These are phyloP conservation scores for Parasteatoda tepidariorum DNA, from an alignment of 1,140 invertebrate genomes.

Conservation along the genomic window DNA sequence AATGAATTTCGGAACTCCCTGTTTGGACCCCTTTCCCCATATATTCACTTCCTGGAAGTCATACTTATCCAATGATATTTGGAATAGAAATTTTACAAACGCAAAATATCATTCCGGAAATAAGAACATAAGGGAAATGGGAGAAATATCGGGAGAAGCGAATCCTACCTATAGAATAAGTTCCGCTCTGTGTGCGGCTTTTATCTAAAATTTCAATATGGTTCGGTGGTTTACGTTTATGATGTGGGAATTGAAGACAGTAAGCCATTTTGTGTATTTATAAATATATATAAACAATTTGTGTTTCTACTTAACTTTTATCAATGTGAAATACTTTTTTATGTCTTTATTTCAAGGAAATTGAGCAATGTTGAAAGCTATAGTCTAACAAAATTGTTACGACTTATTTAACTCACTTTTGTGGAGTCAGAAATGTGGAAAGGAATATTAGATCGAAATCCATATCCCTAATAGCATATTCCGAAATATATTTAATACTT, in stretches of 20 bases:
- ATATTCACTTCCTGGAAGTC: not conserved
- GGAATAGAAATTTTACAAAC: slow-evolving; percentile 24
- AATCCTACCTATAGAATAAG: not conserved
- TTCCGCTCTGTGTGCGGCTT: not conserved
- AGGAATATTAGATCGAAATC: no score
- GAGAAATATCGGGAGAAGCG: not conserved
- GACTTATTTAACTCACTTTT: no score
- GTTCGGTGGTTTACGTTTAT: not conserved
- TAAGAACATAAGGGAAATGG: slow-evolving; percentile 16
- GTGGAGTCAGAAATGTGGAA: no score
- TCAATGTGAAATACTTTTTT: no score
- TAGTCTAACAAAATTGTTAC: no score
- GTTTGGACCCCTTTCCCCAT: not conserved
- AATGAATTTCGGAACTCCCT: slow-evolving; percentile 11
- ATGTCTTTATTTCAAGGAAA: no score
- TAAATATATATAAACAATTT: no score
- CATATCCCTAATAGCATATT: no score
- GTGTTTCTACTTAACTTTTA: no score
- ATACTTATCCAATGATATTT: slow-evolving; percentile 1
- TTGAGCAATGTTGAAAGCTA: no score
- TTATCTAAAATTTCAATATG: not conserved
- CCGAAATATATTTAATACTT: no score
- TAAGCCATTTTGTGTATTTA: no score
- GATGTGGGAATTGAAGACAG: not conserved
- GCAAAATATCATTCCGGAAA: slow-evolving; percentile 21